A percentile compares a stretch with the other conserved stretches of the same genome.
Evolutionary conservation across 1,140 invertebrate genomes (phyloP).

Genomic region (Harlomillsia oculata): DNA sequence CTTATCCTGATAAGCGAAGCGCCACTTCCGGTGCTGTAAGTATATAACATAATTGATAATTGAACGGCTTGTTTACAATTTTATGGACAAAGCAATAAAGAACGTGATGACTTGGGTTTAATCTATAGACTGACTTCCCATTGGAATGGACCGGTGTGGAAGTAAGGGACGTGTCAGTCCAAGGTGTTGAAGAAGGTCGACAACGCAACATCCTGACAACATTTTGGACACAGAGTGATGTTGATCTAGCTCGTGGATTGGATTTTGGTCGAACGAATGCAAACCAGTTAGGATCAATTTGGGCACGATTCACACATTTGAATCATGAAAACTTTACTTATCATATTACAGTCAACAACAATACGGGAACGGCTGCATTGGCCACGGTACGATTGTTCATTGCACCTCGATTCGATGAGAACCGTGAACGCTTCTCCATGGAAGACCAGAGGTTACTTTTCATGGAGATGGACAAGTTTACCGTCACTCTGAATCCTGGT

Average conservation of each 20-base stretch:
- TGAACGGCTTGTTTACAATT: too few relatives aligned
- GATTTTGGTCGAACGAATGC: conserved; percentile 47
- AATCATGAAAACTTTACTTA: conserved; percentile 60
- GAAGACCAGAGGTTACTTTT: conserved; percentile 58
- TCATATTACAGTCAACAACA: conserved; percentile 36
- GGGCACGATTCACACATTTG: conserved; percentile 61
- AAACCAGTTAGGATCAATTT: conserved; percentile 55
- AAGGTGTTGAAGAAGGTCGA: not conserved
- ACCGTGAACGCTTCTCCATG: conserved; percentile 51
- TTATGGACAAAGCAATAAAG: not conserved
- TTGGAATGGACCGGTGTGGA: not conserved
- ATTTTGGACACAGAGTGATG: conserved; percentile 62
- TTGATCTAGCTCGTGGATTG: conserved; percentile 65
- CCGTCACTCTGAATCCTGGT: conserved; percentile 35
- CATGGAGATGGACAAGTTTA: conserved; percentile 70
- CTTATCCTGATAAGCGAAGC: conserved; percentile 15
- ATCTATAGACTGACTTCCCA: not conserved
- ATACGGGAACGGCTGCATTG: not conserved
- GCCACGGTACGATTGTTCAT: conserved; percentile 69
- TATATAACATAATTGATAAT: not conserved
- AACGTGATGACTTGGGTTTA: not conserved
- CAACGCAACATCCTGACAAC: conserved; percentile 44
- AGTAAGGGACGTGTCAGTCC: not conserved
- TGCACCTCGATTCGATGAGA: conserved; percentile 58
- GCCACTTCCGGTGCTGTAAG: not conserved